phyloP scores from a whole-genome alignment of 2,888 invertebrate genomes.

The Alloscopus bannaensis region DNA sequence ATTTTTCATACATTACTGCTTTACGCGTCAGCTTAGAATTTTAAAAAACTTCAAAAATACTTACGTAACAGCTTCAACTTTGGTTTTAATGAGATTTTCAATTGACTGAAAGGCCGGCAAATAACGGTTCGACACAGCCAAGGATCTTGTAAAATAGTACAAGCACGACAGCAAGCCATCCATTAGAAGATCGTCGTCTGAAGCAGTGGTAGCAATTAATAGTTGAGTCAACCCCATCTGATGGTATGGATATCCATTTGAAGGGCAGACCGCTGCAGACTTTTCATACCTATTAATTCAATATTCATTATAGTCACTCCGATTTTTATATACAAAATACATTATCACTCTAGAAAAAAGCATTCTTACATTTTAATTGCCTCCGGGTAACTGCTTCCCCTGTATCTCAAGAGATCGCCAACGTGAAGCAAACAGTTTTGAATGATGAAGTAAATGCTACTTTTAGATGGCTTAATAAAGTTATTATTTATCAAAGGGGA shows the following conservation, averaged over 20 bases:
- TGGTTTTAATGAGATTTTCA: slow-evolving; percentile 73
- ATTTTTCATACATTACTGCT: not conserved
- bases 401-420: slow-evolving; percentile 90
- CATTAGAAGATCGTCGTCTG: slow-evolving; percentile 75
- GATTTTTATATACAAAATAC: no score
- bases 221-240: slow-evolving; percentile 81
- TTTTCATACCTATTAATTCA: slow-evolving; percentile 81
- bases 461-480: slow-evolving; percentile 69
- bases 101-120: slow-evolving; percentile 89
- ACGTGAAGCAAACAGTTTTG: slow-evolving; percentile 93
- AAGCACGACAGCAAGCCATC: slow-evolving; percentile 86
- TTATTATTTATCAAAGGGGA: slow-evolving; percentile 63
- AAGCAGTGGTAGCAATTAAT: slow-evolving; percentile 85
- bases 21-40: not conserved
- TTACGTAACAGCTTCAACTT: slow-evolving; percentile 48
- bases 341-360: not conserved
- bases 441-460: slow-evolving; percentile 83
- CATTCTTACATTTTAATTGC: slow-evolving; percentile 84
- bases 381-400: slow-evolving; percentile 86
- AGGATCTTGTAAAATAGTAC: slow-evolving; percentile 90
- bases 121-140: slow-evolving; percentile 90
- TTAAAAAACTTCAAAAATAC: slow-evolving; percentile 1
- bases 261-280: slow-evolving; percentile 76
- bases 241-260: slow-evolving; percentile 92
- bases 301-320: not conserved